phyloP scores from a whole-genome alignment of 2,888 invertebrate genomes.

The Drosophila kambysellisi region DNA sequence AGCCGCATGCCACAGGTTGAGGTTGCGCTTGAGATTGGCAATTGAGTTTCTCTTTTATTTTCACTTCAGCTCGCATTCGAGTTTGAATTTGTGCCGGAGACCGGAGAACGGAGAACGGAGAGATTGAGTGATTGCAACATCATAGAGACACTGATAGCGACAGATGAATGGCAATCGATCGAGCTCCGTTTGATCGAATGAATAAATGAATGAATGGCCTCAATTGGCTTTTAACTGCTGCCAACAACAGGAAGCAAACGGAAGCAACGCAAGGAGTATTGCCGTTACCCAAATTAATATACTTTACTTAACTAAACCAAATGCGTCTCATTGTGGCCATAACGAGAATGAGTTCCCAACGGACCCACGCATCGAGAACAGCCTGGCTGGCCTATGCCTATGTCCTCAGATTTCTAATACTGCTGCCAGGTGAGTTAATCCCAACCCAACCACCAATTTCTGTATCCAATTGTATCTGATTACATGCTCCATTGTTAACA shows the following conservation, averaged over 20 bases:
- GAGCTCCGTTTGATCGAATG: constrained; percentile 8
- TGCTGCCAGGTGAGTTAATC: constrained; percentile 71
- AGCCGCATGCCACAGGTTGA: constrained; percentile 59
- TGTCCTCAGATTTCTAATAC: constrained; percentile 64
- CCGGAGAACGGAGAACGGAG: background rate
- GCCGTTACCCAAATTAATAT: constrained; percentile 8
- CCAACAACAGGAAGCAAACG: constrained; percentile 1
- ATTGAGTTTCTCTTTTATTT: constrained; percentile 15
- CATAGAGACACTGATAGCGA: constrained; percentile 22
- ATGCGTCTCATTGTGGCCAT: constrained; percentile 43
- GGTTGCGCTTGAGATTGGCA: constrained; percentile 18
- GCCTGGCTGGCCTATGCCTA: constrained; percentile 60
- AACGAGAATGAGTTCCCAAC: constrained; percentile 48
- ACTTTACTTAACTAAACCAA: constrained; percentile 12
- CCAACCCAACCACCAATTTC: background rate
- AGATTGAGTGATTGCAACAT: constrained; percentile 18
- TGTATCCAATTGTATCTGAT: background rate
- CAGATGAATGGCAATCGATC: constrained; percentile 39
- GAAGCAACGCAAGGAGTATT: background rate
- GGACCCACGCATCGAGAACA: constrained; percentile 33
- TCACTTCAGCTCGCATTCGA: constrained; percentile 1
- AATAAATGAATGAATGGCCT: constrained; percentile 25
- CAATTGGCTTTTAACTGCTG: constrained; percentile 19
- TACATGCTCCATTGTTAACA: background rate
- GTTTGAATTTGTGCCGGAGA: background rate